Evolutionary conservation across 92 coral and sea anemone genomes (phyloP), one percentile per base, ranked within the genome.

Genomic region (Zoanthus sociatus): DNA sequence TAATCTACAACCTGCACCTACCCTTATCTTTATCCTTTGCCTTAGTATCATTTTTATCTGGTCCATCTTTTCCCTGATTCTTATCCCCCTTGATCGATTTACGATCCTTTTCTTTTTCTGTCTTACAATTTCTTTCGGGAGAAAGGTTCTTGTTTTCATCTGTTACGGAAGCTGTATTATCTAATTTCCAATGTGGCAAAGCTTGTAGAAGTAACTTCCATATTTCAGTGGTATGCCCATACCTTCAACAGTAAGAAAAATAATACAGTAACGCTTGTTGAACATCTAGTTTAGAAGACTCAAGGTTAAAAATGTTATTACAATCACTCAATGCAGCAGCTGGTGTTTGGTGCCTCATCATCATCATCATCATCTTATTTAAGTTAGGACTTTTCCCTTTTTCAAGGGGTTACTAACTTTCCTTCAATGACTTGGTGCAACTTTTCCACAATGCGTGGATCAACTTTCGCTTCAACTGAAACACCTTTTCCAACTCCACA

Each of bases 141-240:
- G 83, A 64, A 14, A 83, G 78, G 11, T 63, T 45, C 72, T 89
- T 92, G 73, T 91, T 94, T 73, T 85, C 90, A n/a, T 95, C 98
- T 68, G 90, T 92, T 70, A 93, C 88, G 33, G 99, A 92, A 46
- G 95, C 93, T 15, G 98, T 93, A 86, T 97, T 97, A 77, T 97
- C 99, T 13, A 97, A 90, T 78, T 93, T 97, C 99, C 99, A 97
- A 77, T 83, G 94, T 1, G 99, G 97, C 61, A 97, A 68, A 33
- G 94, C 95, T 78, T 95, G 90, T 46, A 94, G 91, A 55, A 97
- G 92, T 14, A 95, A 91, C 30, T 92, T 92, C 99, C 99, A 97
- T 84, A 95, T 83, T 46, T 95, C 99, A 51, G 83, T 78, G 10
- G 95, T 92, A 84, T 97, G 97, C 17, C 96, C 98, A 75, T 94